phyloP scores from a whole-genome alignment of 92 coral and sea anemone genomes.

The Parazoanthus atlanticus region DNA sequence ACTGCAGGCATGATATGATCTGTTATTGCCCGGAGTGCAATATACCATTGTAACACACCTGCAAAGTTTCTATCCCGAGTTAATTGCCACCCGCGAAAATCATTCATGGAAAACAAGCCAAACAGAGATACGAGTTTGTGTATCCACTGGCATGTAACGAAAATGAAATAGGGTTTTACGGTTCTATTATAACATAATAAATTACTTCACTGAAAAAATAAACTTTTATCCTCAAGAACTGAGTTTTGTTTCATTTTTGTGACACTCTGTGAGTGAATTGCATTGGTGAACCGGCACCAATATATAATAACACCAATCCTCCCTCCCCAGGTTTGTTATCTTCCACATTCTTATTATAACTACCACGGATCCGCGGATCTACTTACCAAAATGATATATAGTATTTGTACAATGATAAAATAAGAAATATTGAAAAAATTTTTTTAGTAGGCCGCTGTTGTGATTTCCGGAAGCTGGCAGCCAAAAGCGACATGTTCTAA shows the following conservation, averaged over 20 bases:
- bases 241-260: background rate
- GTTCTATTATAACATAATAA: background rate
- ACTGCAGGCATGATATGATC: slow-evolving; percentile 42
- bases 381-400: background rate
- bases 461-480: slow-evolving; percentile 88
- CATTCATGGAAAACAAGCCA: slow-evolving; percentile 21
- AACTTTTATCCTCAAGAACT: background rate
- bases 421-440: background rate
- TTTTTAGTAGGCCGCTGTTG: slow-evolving; percentile 64
- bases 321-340: background rate
- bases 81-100: slow-evolving; percentile 31
- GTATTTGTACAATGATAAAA: slow-evolving; percentile 7
- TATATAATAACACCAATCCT: background rate
- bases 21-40: slow-evolving; percentile 27
- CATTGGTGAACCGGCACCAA: slow-evolving; percentile 32
- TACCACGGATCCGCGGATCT: background rate
- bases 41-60: slow-evolving; percentile 34
- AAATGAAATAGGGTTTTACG: background rate
- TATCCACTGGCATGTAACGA: slow-evolving; percentile 23
- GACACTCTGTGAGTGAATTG: background rate
- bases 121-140: background rate
- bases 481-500: slow-evolving; percentile 96
- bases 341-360: background rate
- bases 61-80: slow-evolving; percentile 35
- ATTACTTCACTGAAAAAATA: background rate